phyloP scores from a whole-genome alignment of 2,888 invertebrate genomes.

The Ptilodon capucinus region DNA sequence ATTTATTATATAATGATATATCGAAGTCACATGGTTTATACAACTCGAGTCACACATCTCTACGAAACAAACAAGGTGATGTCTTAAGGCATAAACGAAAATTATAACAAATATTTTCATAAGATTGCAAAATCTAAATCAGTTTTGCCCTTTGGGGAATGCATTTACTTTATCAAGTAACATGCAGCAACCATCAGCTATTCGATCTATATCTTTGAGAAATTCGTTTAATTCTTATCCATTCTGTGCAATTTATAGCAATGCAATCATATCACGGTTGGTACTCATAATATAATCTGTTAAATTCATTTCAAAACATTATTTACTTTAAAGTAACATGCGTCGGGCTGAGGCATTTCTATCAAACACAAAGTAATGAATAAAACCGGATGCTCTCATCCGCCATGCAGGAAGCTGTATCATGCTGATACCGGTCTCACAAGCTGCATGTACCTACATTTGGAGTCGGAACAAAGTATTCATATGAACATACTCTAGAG shows the following conservation, averaged over 20 bases:
- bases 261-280: conserved; percentile 55
- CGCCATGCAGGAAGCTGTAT: conserved; percentile 81
- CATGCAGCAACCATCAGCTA: conserved; percentile 78
- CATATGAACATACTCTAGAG: conserved; percentile 31
- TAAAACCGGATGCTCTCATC: conserved; percentile 74
- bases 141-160: conserved; percentile 56
- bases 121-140: conserved; percentile 64
- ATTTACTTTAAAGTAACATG: conserved; percentile 68
- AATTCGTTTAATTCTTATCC: conserved; percentile 44
- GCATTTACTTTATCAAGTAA: conserved; percentile 64
- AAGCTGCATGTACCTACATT: conserved; percentile 61
- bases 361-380: conserved; percentile 74
- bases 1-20: conserved; percentile 10
- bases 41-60: conserved; percentile 29
- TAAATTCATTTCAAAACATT: conserved; percentile 53
- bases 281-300: conserved; percentile 33
- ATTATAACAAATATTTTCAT: conserved; percentile 34
- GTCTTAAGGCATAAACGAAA: conserved; percentile 34
- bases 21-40: conserved; percentile 38
- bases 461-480: conserved; percentile 31
- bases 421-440: conserved; percentile 73
- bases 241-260: conserved; percentile 59
- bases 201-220: conserved; percentile 45
- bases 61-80: conserved; percentile 43
- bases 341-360: conserved; percentile 80